Conservation (phyloP, 1,140 invertebrate species). For the Anthonomus grandis region DNA sequence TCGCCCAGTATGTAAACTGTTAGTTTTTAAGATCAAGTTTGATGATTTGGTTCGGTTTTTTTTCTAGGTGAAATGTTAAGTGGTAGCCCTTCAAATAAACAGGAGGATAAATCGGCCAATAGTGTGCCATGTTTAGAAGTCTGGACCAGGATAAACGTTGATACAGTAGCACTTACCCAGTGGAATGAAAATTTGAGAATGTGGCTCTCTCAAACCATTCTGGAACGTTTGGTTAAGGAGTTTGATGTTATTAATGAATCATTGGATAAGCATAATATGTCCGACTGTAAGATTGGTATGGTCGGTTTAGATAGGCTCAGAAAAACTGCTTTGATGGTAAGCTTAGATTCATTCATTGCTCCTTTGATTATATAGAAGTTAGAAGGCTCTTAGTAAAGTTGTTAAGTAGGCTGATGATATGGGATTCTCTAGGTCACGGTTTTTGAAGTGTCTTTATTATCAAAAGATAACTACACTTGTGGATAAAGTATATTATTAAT, state of each 20-base stretch:
- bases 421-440: too few relatives aligned
- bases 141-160: conserved; percentile 60
- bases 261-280: conserved; percentile 63
- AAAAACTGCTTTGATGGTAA: conserved; percentile 59
- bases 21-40: too few relatives aligned
- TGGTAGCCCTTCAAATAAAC: conserved; percentile 46
- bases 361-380: conserved; percentile 9
- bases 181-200: conserved; percentile 66
- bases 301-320: conserved; percentile 66
- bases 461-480: too few relatives aligned
- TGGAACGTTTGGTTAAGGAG: conserved; percentile 65
- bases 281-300: conserved; percentile 67
- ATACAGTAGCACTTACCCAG: conserved; percentile 59
- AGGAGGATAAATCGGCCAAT: conserved; percentile 53
- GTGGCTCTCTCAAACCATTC: conserved; percentile 76
- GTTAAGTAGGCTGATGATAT: background rate
- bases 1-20: conserved; percentile 51
- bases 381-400: background rate
- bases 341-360: too few relatives aligned
- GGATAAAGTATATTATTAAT: too few relatives aligned
- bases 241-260: conserved; percentile 66
- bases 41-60: too few relatives aligned
- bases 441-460: too few relatives aligned
- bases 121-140: conserved; percentile 51
- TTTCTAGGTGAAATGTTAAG: conserved; percentile 34